phyloP scores from a whole-genome alignment of 2,797 vertebrate genomes.

The Gambelia wislizenii region DNA sequence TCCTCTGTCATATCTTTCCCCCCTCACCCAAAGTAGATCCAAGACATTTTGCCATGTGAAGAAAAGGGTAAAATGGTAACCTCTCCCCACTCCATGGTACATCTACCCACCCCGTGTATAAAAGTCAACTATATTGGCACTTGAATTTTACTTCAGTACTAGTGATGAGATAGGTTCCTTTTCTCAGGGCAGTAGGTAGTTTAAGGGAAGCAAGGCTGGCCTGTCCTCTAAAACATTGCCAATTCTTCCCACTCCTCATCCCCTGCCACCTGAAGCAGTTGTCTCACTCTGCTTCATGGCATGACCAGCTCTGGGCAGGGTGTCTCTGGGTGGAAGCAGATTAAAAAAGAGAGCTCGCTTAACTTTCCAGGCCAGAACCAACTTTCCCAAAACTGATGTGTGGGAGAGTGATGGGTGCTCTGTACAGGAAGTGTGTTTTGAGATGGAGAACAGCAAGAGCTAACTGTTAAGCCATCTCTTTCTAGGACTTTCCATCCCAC shows the following conservation, averaged over 20 bases:
- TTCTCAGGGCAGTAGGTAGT: neutral
- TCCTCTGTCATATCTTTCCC: no score
- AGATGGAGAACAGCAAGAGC: no score
- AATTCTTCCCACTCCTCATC: neutral
- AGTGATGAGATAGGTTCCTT: neutral
- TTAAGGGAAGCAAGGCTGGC: neutral
- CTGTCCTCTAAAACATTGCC: neutral
- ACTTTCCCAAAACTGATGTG: neutral
- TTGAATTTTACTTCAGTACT: neutral
- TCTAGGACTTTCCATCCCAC: no score
- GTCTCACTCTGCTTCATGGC: neutral
- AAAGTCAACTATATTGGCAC: neutral
- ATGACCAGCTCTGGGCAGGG: neutral
- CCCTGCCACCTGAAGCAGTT: neutral
- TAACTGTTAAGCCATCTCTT: no score
- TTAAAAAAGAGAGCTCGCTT: neutral
- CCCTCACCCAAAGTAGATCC: no score
- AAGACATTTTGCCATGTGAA: no score
- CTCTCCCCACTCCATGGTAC: no score
- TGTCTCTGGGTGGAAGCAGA: neutral
- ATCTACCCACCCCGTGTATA: no score
- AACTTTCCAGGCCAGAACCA: neutral
- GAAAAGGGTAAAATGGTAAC: no score
- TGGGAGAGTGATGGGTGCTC: neutral
- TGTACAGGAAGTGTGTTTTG: no score